These are phyloP conservation scores for Ceramica pisi DNA, from an alignment of 2,888 invertebrate species.

Conservation along the genomic window DNA sequence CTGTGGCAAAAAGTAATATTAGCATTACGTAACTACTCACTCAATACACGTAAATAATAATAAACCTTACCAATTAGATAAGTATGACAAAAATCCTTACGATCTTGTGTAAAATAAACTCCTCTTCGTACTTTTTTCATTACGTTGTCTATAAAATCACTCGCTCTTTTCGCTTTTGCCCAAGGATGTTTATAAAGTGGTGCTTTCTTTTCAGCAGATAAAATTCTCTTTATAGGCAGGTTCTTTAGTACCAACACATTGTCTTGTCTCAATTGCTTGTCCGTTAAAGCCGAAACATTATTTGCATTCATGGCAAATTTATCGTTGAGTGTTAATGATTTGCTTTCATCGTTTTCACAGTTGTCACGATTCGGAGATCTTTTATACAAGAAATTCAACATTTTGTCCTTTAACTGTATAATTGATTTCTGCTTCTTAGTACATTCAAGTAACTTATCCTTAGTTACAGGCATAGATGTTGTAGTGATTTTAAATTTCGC, in stretches of 20 bases:
- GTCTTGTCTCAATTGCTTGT: conserved; percentile 15
- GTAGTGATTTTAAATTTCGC: conserved; percentile 49
- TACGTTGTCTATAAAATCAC: conserved; percentile 85
- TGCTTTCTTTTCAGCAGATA: conserved; percentile 16
- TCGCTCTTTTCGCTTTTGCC: conserved; percentile 81
- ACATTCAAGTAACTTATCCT: conserved; percentile 50
- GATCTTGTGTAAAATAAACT: conserved; percentile 79
- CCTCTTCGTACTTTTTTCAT: conserved; percentile 82
- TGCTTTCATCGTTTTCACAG: conserved; percentile 33
- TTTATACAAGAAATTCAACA: conserved; percentile 79
- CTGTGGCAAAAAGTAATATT: conserved; percentile 32
- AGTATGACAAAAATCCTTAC: conserved; percentile 49
- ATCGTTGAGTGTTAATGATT: not conserved
- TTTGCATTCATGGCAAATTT: conserved; percentile 16
- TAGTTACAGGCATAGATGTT: conserved; percentile 45
- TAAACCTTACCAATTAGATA: conserved; percentile 57
- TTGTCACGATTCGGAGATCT: conserved; percentile 66
- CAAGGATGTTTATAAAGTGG: conserved; percentile 66
- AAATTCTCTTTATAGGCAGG: conserved; percentile 11
- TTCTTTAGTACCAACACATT: conserved; percentile 18
- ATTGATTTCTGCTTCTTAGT: conserved; percentile 71
- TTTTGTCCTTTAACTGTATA: conserved; percentile 77
- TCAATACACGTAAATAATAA: not conserved
- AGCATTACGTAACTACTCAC: not conserved
- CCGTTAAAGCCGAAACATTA: conserved; percentile 43